Conservation (phyloP, 1,140 invertebrate species). For the Drosophila kanapiae region DNA sequence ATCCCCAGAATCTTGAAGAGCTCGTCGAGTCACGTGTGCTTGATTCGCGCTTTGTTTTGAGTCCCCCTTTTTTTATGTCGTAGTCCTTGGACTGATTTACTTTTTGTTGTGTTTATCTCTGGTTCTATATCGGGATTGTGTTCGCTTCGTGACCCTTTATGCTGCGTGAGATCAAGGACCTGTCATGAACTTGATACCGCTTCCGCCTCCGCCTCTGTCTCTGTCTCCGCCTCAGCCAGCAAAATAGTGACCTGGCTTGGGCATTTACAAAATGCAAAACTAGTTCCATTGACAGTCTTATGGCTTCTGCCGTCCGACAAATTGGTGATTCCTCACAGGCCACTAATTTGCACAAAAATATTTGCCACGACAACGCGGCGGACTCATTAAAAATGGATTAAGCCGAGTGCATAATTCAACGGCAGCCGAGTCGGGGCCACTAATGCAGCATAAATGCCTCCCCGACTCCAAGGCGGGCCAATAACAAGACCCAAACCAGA, state of each 20-base stretch:
- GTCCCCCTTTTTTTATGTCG: constrained; percentile 11
- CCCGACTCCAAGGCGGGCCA: constrained; percentile 21
- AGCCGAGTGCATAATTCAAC: constrained; percentile 73
- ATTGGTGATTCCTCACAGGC: constrained; percentile 53
- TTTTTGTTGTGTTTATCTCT: constrained; percentile 57
- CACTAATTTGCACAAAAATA: constrained; percentile 54
- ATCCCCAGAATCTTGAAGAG: constrained; percentile 52
- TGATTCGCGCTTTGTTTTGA: constrained; percentile 75
- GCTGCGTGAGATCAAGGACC: constrained; percentile 77
- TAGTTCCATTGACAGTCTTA: constrained; percentile 61
- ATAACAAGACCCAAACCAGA: constrained; percentile 53
- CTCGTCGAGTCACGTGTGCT: constrained; percentile 75
- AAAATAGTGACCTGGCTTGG: constrained; percentile 16
- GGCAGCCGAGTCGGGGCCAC: constrained; percentile 42
- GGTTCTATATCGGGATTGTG: constrained; percentile 63
- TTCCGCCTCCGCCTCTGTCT: constrained; percentile 26
- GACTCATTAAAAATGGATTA: constrained; percentile 82
- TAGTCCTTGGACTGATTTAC: constrained; percentile 40
- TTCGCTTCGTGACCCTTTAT: constrained; percentile 70
- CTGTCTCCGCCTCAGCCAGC: not conserved
- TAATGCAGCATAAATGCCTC: constrained; percentile 73
- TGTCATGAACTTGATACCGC: constrained; percentile 75
- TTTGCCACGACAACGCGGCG: constrained; percentile 43
- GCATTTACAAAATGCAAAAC: constrained; percentile 39
- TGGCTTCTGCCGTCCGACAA: constrained; percentile 43